These are phyloP conservation scores for Orussus abietinus DNA, from an alignment of 1,140 invertebrate species.

Conservation along the genomic window DNA sequence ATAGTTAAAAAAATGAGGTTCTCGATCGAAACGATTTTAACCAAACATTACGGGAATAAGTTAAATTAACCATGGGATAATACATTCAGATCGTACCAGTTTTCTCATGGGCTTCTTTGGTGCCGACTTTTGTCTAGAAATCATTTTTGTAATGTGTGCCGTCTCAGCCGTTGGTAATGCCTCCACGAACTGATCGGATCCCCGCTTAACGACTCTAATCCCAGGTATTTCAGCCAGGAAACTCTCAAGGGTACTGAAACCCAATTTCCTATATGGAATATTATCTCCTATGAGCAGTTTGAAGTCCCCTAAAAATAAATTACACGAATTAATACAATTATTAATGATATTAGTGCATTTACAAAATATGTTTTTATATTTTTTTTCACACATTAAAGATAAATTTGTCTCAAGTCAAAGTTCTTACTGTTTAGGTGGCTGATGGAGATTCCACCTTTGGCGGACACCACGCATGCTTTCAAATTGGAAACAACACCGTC, in stretches of 20 bases:
- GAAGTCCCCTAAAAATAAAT: conserved; percentile 53
- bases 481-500: conserved; percentile 23
- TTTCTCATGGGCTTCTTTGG: conserved; percentile 40
- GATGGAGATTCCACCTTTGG: conserved; percentile 29
- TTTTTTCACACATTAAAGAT: background rate
- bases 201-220: conserved; percentile 43
- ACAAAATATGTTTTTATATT: background rate
- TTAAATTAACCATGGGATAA: too few species aligned
- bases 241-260: conserved; percentile 54
- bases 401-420: conserved; percentile 1
- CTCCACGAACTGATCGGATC: conserved; percentile 53
- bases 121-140: conserved; percentile 55
- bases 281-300: conserved; percentile 53
- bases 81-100: conserved; percentile 45
- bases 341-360: background rate
- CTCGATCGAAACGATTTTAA: too few species aligned
- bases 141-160: conserved; percentile 58
- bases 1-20: too few species aligned
- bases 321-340: conserved; percentile 1
- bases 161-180: conserved; percentile 55
- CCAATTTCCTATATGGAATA: conserved; percentile 59
- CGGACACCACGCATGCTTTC: conserved; percentile 24
- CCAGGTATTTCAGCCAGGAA: conserved; percentile 56
- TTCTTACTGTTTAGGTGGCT: conserved; percentile 25
- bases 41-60: too few species aligned